Evolutionary conservation across 2,888 invertebrate genomes (phyloP), one percentile per base, ranked within the genome.

Genomic region (Drosophila recens): DNA sequence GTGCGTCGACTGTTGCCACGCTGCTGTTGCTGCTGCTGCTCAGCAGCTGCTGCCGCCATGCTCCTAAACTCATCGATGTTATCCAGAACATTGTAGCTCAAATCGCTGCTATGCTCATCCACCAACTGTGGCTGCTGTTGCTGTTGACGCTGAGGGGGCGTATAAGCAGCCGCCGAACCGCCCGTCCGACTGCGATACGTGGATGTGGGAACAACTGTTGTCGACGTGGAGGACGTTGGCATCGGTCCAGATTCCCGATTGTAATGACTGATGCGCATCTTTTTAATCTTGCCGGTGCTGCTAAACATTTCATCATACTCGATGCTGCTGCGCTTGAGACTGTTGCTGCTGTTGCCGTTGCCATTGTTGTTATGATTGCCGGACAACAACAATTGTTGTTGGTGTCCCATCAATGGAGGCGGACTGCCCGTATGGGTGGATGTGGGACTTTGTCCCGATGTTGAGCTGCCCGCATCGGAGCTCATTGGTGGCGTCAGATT

Each of bases 401-500:
- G 74, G 20, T 54, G 76, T 8, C 67, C 72, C 17, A 58, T 48
- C 65, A 93, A 91, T 9, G 94, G 93, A 10, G 96, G 96, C 72
- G 96, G 96, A 67, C 96, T 96, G 72, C 95, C 95, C 33, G 95
- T 95, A 87, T 95, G 95, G 63, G 95, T 95, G 84, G 95, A 95
- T 64, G 95, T 95, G 4, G 97, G 96, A 70, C 97, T 97, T 90
- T 96, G 96, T 46, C 97, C 96, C 84, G 95, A 95, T 48, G 95
- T 95, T 40, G 96, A 96, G 82, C 95, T 95, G 79, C 95, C 95
- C 68, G 95, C 95, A 91, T 97, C 97, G 88, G 97, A 97, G 91
- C 97, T 96, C 78, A 97, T 95, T 42, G 97, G 97, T 70, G 97
- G 97, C 72, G 97, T 97, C 90, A 97, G 94, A 93, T 97, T 97